Evolutionary conservation across 2,113 vertebrate genomes (phyloP), one percentile per base, ranked within the genome.

Genomic region (Anthoscopus minutus): DNA sequence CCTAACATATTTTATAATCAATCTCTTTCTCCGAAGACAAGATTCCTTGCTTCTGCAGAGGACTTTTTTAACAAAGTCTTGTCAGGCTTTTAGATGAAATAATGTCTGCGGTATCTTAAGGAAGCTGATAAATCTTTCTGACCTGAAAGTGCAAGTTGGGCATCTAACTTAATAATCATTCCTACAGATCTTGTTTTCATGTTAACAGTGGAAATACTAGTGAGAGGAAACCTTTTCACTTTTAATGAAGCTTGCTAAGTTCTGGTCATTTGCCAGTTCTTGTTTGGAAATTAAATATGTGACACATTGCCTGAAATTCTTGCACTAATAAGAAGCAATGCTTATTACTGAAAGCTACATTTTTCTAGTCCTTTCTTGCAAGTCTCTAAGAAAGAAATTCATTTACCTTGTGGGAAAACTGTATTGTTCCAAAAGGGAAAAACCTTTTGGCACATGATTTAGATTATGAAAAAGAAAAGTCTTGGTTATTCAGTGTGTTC

Each of bases 171-270:
- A 40, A 31, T 88, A 94, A 89, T 94, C 50, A 42, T 80, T 83
- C 72, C 60, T 95, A 92, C 66, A 86, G 79, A 88, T 83, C 58
- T 94, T 92, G 31, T 89, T 89, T 88, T 94, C 67, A 21, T 73
- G 45, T 86, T 89, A 93, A 58, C 62, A 85, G 71, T 73, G 42
- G 60, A 79, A 95, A 30, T 88, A 61, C 57, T 61, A 62, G 57
- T 31, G 62, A 92, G 73, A 94, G 35, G 85, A 54, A 94, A 90
- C 80, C 54, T 94, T 94, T 94, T 83, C 56, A 51, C 61, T 94
- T 40, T 40, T 11, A 86, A 28, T 37, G 81, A 94, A 93, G 58
- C 74, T 88, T 92, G 57, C 57, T 92, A n/a, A 90, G 74, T 90
- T 93, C 85, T 86, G 72, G 45, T 84, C 0, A 0, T 80, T 88